Evolutionary conservation across 2,113 vertebrate species (phyloP).

Genomic region (Hymenochirus boettgeri): DNA sequence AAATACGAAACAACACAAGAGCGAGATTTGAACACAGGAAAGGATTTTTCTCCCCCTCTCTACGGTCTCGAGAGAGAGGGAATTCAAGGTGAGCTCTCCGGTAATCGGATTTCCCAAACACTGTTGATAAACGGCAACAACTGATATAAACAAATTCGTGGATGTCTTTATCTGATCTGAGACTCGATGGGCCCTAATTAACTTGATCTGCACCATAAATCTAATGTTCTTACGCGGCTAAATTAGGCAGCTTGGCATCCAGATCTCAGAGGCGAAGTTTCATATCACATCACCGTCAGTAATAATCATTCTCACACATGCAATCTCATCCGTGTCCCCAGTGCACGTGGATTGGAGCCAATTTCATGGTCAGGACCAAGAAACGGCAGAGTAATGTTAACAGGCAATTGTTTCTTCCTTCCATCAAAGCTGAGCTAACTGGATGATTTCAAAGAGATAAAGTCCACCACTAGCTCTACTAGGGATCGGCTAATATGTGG

Average conservation of each 20-base stretch:
- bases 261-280: constrained; percentile 8
- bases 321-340: constrained; percentile 14
- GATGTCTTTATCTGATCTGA: constrained; percentile 20
- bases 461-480: too few species aligned
- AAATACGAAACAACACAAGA: too few species aligned
- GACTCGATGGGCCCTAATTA: constrained; percentile 14
- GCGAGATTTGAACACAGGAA: too few species aligned
- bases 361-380: constrained; percentile 8
- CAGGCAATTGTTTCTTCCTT: background rate
- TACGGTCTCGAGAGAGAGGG: background rate
- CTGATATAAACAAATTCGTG: constrained; percentile 1
- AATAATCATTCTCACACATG: constrained; percentile 21
- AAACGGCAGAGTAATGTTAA: constrained; percentile 3
- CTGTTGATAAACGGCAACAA: constrained; percentile 20
- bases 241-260: constrained; percentile 3
- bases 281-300: constrained; percentile 23
- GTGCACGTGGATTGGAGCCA: constrained; percentile 11
- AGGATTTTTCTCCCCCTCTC: too few species aligned
- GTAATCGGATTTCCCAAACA: constrained; percentile 27
- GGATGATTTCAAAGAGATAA: too few species aligned
- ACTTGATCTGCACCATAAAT: constrained; percentile 31
- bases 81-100: constrained; percentile 8
- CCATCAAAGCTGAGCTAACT: background rate
- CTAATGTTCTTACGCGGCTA: constrained; percentile 11
- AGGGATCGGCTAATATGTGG: too few species aligned